phyloP scores from a whole-genome alignment of 2,888 invertebrate species.

The Crocallis elinguaria region DNA sequence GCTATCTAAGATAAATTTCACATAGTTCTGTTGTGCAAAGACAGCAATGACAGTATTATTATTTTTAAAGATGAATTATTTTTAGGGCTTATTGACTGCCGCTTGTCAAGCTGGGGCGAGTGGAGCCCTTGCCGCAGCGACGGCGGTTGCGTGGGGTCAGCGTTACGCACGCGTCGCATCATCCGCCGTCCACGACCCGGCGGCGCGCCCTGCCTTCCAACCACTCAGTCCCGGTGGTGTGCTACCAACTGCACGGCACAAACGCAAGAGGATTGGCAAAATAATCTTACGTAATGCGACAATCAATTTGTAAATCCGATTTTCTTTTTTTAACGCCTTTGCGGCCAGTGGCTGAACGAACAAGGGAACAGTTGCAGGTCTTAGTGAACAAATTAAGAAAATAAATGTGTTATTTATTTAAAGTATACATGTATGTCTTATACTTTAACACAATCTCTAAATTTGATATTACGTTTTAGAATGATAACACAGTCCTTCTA shows the following conservation, averaged over 20 bases:
- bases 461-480: too few relatives aligned
- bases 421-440: too few relatives aligned
- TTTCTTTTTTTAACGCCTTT: slow-evolving; percentile 7
- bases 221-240: slow-evolving; percentile 95
- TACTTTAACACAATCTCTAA: too few relatives aligned
- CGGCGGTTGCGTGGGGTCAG: slow-evolving; percentile 96
- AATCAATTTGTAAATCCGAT: slow-evolving; percentile 23
- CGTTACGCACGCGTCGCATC: slow-evolving; percentile 91
- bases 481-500: too few relatives aligned
- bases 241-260: slow-evolving; percentile 85
- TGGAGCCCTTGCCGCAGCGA: slow-evolving; percentile 95
- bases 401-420: too few relatives aligned
- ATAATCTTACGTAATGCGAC: slow-evolving; percentile 73
- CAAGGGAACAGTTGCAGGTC: not conserved
- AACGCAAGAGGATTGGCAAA: slow-evolving; percentile 66
- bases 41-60: too few relatives aligned
- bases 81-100: slow-evolving; percentile 89
- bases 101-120: slow-evolving; percentile 93
- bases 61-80: too few relatives aligned
- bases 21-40: too few relatives aligned
- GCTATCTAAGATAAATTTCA: too few relatives aligned
- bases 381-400: too few relatives aligned
- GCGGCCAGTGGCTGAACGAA: not conserved
- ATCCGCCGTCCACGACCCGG: slow-evolving; percentile 91
- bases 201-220: slow-evolving; percentile 92